phyloP scores from a whole-genome alignment of 2,113 vertebrate species.

The Eretmochelys imbricata region DNA sequence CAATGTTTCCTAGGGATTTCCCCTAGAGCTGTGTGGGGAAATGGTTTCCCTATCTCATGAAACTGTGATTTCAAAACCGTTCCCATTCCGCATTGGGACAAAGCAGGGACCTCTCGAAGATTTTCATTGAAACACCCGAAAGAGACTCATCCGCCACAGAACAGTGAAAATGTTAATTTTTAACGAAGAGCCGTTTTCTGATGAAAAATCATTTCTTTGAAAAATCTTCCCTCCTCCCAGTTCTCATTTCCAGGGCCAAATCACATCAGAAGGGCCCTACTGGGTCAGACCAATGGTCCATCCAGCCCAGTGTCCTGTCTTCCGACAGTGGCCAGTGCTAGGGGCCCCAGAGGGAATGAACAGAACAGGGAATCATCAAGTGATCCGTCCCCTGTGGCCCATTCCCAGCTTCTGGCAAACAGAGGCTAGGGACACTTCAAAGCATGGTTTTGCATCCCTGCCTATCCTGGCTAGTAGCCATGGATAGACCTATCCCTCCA shows the following conservation, averaged over 20 bases:
- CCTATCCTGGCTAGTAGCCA: too few relatives aligned
- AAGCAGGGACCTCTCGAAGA: neutral
- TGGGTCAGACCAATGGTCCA: too few relatives aligned
- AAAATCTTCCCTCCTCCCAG: neutral
- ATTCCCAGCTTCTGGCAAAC: too few relatives aligned
- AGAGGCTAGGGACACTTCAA: too few relatives aligned
- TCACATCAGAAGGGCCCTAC: too few relatives aligned
- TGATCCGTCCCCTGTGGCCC: too few relatives aligned
- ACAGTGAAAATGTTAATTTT: neutral
- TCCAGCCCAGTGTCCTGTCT: too few relatives aligned
- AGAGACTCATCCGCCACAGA: neutral
- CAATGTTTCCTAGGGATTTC: neutral
- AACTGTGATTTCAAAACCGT: neutral
- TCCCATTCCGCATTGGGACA: neutral
- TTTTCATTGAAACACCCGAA: neutral
- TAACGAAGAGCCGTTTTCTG: neutral
- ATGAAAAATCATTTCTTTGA: neutral
- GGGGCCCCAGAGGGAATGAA: too few relatives aligned
- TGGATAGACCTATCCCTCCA: too few relatives aligned
- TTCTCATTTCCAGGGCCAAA: neutral
- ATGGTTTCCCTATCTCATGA: neutral
- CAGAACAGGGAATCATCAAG: too few relatives aligned
- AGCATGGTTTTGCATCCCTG: too few relatives aligned
- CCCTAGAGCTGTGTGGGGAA: neutral
- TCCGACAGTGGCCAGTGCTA: too few relatives aligned